Base-by-base conservation (phyloP, 2,113 vertebrate genomes). In the Prietella phreatophila region DNA sequence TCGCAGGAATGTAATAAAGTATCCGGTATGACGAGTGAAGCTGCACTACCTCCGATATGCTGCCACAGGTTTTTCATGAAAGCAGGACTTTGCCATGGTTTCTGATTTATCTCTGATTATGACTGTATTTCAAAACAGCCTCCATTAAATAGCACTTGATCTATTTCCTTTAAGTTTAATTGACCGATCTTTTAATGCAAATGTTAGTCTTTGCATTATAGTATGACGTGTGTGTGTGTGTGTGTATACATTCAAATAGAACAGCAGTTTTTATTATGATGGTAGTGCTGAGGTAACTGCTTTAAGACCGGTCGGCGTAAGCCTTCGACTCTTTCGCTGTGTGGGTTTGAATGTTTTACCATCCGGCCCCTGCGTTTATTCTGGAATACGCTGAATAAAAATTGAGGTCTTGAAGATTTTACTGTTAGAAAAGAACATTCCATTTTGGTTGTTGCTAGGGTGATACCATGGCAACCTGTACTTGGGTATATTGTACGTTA, bases 261-360 rank as follows among this genome's bases (percentile, higher is more conserved):
- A 75, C 25, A 9, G 15, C 17, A 33, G 1, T 56, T 81, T 33
- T 30, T 80, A 20, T 33, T 9, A 56, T 5, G 58, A 42, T 42
- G 39, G 9, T 4, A 58, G 30, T 50, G n/a, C 47, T n/a, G 25
- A 27, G 75, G n/a, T 78, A 42, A 42, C 7, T 75, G 5, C 20
- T 11, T 10, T 39, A 22, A 42, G 71, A 22, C 19, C 1, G 20
- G 9, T 75, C 39, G 10, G 25, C 75, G n/a, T n/a, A 50, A 63
- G 19, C 56, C 14, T 55, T 53, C 60, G 55, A 20, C 56, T 15
- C 58, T 67, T 84, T 42, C 33, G 42, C 10, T 11, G 65, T 33
- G 20, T 55, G 30, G 27, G 84, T 56, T 83, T 47, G 76, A 83
- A 89, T 78, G 25, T 25, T 89, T 86, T 76, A 79, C 80, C 53